Base-by-base conservation (phyloP, 2,797 vertebrate genomes). In the Sparus aurata region DNA sequence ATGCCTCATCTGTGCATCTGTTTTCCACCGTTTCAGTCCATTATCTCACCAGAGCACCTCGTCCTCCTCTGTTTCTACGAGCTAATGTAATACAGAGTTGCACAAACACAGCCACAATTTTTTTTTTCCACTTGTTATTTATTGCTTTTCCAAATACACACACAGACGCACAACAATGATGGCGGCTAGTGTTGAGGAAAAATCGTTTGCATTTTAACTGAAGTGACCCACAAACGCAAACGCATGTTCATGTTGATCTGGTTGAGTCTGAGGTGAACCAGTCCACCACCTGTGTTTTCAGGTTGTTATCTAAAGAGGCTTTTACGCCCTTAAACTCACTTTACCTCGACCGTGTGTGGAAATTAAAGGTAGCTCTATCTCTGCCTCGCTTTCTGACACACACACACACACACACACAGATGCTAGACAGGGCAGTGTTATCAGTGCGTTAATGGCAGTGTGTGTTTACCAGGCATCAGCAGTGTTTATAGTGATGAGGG, bases 401-500 rank as follows among this genome's bases (percentile, higher is more conserved):
- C 54, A 74, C 34, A 68, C 75, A 83, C 2, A 50, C 53, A 63
- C 50, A 74, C 61, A 58, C 50, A 59, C 47, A 66, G 47, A 64
- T n/a, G 46, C 55, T 70, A 27, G 3, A 52, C 57, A 49, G 59
- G 16, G 57, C 45, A 23, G 55, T n/a, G 73, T 69, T 76, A 75
- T 70, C 77, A 77, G 71, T 69, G 80, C 69, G 75, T 76, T 85
- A 82, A 90, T 77, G 74, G 77, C 66, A 62, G 60, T 1, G 57
- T 85, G 85, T 87, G 78, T 91, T 88, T 87, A 79, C 73, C 84
- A 84, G 84, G 78, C 85, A 60, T 83, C 83, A 82, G 77, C 75
- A 62, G 78, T 75, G 85, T 89, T 91, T 88, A 88, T 75, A 77
- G 87, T 87, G 86, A 91, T 89, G 90, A 90, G 74, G 60, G 87